Base-by-base conservation (phyloP, 2,888 invertebrate species). In the Geotrupes spiniger region DNA sequence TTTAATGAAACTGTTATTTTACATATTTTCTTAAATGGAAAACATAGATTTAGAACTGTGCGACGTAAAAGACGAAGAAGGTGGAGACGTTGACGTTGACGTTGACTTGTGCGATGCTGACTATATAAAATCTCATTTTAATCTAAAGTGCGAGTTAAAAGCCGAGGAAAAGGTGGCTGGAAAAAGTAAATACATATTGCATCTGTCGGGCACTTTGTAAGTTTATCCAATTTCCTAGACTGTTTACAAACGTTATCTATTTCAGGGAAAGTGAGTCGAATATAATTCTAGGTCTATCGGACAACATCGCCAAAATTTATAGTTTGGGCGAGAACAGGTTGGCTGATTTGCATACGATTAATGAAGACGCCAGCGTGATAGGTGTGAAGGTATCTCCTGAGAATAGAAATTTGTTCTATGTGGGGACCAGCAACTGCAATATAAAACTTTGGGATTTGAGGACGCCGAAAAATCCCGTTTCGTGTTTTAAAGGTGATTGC, bases 371-470 rank as follows among this genome's bases (percentile, higher is more conserved):
- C 36, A 62, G 70, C 1, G 67, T 83, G 4, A 74, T 79, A 1
- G 82, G 81, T 42, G 71, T 83, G 5, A 80, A 78, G 54, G 84
- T 82, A 63, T 78, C 78, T 61, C 76, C 76, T 1, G 73, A 70
- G 11, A 78, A 82, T 42, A 77, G 76, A 41, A 72, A 81, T 63
- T 69, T 83, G 36, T 57, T 86, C 14, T 85, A 82, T 62, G 78
- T 79, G 0, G 76, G 78, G 0, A 79, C 79, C 0, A 69, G 71
- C 33, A 78, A 83, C 64, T 83, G 84, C 1, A 56, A 66, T 14
- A 72, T 86, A 21, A 80, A 77, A 59, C 63, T 82, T 41, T 85
- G 82, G 79, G 87, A 87, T 66, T 73, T 81, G 1, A 71, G 87
- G 61, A 71, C 74, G 1, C 75, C 78, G 45, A 76, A 72, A 36